Percentiles rank a stretch among this genome's conserved stretches.
Conservation (phyloP, 2,888 invertebrate species). For the Sussaba pulchella region DNA sequence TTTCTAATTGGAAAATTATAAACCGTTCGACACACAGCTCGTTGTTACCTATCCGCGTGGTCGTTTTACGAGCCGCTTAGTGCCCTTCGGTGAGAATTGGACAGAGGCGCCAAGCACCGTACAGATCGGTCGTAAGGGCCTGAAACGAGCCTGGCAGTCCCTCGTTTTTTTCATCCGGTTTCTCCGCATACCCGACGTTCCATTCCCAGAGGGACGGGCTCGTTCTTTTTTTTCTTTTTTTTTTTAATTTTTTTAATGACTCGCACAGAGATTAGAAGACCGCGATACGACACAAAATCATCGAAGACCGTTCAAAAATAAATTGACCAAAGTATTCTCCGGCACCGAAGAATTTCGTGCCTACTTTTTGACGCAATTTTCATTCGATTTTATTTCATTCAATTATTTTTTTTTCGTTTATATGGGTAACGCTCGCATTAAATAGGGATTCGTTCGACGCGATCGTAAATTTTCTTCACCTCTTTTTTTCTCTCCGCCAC, state of each 20-base stretch:
- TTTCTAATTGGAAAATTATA: constrained; percentile 58
- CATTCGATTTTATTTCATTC: not conserved
- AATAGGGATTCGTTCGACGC: not conserved
- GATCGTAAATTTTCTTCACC: constrained; percentile 33
- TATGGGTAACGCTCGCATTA: not conserved
- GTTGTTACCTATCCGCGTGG: constrained; percentile 34
- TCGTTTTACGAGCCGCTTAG: constrained; percentile 54
- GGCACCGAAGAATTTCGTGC: constrained; percentile 3
- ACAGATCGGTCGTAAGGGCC: constrained; percentile 45
- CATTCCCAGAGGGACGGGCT: constrained; percentile 45
- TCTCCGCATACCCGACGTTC: constrained; percentile 52
- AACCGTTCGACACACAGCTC: constrained; percentile 46
- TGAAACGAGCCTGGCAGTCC: not conserved
- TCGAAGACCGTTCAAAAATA: constrained; percentile 34
- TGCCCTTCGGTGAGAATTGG: not conserved
- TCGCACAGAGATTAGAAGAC: constrained; percentile 40
- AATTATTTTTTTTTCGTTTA: constrained; percentile 3
- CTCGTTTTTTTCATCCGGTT: constrained; percentile 36
- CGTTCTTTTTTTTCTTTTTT: constrained; percentile 7
- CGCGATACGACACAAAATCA: constrained; percentile 54
- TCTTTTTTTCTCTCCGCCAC: not conserved
- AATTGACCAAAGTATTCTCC: constrained; percentile 9
- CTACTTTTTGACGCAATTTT: not conserved
- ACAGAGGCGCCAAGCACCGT: constrained; percentile 55
- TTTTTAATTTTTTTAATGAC: constrained; percentile 36